A percentile compares a stretch with the other conserved stretches of the same genome.
phyloP scores from a whole-genome alignment of 2,113 vertebrate genomes.

The Pygoscelis antarcticus region DNA sequence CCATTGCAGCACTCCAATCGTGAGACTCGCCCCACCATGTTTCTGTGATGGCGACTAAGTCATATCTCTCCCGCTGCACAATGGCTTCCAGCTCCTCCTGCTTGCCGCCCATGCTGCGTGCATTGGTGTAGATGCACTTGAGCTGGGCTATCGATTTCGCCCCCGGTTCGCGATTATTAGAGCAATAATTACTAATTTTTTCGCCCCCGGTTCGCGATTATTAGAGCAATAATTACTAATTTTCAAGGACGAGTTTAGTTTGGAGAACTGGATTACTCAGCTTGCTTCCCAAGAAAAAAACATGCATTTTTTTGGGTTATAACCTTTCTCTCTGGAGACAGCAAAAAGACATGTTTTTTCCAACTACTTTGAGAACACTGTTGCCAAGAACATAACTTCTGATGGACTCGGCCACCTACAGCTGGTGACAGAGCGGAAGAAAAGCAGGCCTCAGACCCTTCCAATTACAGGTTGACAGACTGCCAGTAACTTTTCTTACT shows the following conservation, averaged over 20 bases:
- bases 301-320: rapidly evolving
- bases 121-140: no score
- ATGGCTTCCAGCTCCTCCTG: no score
- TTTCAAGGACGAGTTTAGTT: background rate
- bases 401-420: background rate
- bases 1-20: no score
- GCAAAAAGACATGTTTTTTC: background rate
- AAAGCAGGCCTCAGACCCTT: background rate
- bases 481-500: background rate
- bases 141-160: no score
- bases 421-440: background rate
- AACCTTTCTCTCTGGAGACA: background rate
- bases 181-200: no score
- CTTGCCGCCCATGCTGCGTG: no score
- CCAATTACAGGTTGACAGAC: background rate
- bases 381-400: background rate
- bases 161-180: no score
- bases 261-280: background rate
- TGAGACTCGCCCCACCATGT: no score
- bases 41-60: no score
- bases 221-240: background rate
- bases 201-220: no score
- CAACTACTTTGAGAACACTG: background rate
- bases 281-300: background rate
- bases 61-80: no score